Conservation (phyloP, 2,113 vertebrate genomes). For the Centrocercus urophasianus region DNA sequence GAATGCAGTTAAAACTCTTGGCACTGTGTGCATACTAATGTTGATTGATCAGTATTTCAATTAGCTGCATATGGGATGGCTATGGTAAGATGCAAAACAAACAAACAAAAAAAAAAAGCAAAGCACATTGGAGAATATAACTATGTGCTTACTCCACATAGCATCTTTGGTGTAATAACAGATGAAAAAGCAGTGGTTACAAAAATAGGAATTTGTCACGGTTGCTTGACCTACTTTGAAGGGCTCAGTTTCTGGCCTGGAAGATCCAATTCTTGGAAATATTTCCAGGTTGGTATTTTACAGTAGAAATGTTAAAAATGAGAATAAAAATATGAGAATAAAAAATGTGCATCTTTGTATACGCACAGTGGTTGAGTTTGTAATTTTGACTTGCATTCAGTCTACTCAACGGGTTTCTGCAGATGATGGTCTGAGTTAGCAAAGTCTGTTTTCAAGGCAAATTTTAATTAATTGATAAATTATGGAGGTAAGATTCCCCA, state of each 20-base stretch:
- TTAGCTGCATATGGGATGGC: background rate
- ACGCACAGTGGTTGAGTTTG: background rate
- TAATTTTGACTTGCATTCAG: background rate
- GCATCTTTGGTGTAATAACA: background rate
- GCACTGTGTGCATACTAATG: background rate
- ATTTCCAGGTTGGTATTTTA: constrained; percentile 8
- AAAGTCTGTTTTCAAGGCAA: rapidly evolving
- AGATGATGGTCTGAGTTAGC: background rate
- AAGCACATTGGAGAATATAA: background rate
- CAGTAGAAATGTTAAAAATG: background rate
- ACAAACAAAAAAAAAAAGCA: background rate
- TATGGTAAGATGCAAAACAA: background rate
- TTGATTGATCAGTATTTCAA: background rate
- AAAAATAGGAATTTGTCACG: background rate
- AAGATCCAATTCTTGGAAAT: constrained; percentile 7
- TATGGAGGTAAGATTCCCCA: background rate
- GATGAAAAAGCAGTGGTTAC: background rate
- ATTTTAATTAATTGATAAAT: background rate
- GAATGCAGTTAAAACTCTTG: background rate
- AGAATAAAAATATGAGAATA: background rate
- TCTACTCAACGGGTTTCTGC: background rate
- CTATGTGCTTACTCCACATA: background rate
- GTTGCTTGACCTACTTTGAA: constrained; percentile 19
- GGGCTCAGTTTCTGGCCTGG: background rate
- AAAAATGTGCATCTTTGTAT: background rate